These are phyloP conservation scores for Oceanites oceanicus DNA, from an alignment of 2,113 vertebrate genomes.

Conservation along the genomic window DNA sequence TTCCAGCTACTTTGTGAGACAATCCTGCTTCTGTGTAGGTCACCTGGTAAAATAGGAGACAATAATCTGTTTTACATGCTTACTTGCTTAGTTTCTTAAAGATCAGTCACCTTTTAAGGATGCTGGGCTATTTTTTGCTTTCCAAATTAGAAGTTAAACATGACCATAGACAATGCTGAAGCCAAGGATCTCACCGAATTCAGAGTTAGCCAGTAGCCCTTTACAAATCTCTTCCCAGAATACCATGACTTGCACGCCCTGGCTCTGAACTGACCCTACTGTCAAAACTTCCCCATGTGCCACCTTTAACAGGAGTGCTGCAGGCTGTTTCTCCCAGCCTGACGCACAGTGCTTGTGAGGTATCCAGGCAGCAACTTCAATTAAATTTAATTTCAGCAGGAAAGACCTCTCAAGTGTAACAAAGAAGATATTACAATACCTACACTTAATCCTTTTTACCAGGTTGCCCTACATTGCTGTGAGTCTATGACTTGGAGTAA, in stretches of 20 bases:
- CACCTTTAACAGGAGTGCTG: neutral
- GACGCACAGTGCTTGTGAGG: neutral
- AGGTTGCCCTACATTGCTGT: neutral
- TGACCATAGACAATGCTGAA: neutral
- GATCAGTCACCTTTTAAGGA: neutral
- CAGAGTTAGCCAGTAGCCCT: neutral
- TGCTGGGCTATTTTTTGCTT: neutral
- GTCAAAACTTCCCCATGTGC: neutral
- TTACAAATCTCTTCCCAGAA: neutral
- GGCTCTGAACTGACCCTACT: neutral
- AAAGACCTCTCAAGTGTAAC: conserved; percentile 31
- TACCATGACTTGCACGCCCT: neutral
- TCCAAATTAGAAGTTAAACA: neutral
- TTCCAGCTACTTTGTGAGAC: neutral
- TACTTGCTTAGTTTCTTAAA: neutral
- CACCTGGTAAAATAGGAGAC: neutral
- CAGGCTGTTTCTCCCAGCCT: neutral
- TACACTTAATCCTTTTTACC: conserved; percentile 15
- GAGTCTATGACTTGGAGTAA: neutral
- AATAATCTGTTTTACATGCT: neutral
- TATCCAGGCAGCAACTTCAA: conserved; percentile 26
- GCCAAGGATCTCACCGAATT: neutral
- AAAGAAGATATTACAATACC: conserved; percentile 19
- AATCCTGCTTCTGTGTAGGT: neutral
- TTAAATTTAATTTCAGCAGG: conserved; percentile 29